These are phyloP conservation scores for Parus major DNA, from an alignment of 2,113 vertebrate species.

Conservation along the genomic window DNA sequence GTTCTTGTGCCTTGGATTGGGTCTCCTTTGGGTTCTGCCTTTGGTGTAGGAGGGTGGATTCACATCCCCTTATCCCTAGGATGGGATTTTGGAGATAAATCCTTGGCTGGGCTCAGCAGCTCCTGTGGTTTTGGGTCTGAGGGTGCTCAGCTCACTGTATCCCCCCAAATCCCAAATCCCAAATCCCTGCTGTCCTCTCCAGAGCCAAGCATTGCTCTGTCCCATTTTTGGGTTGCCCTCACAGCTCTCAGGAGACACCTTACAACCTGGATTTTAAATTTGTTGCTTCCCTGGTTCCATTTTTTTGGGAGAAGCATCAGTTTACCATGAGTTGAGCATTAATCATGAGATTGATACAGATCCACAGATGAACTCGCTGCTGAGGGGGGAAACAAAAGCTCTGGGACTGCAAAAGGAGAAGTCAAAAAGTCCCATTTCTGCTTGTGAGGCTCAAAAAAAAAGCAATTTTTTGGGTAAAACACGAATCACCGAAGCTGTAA, in stretches of 20 bases:
- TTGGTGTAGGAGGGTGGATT: not conserved
- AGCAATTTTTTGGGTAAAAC: rapidly evolving
- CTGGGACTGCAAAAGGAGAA: not conserved
- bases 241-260: rapidly evolving
- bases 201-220: not conserved
- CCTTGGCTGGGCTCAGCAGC: not conserved
- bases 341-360: rapidly evolving
- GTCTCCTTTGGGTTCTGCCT: not conserved
- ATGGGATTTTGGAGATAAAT: not conserved
- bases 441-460: rapidly evolving
- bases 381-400: rapidly evolving
- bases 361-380: rapidly evolving
- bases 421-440: rapidly evolving
- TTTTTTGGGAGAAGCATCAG: not conserved
- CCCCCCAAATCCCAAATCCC: not conserved
- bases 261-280: not conserved
- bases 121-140: rapidly evolving
- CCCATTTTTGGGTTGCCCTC: not conserved
- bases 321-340: rapidly evolving
- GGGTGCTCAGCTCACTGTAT: rapidly evolving
- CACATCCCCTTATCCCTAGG: rapidly evolving
- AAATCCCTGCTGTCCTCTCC: not conserved
- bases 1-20: not conserved
- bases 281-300: rapidly evolving
- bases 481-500: rapidly evolving